phyloP scores from a whole-genome alignment of 2,113 vertebrate genomes.

The Myrmophylax atrothorax region DNA sequence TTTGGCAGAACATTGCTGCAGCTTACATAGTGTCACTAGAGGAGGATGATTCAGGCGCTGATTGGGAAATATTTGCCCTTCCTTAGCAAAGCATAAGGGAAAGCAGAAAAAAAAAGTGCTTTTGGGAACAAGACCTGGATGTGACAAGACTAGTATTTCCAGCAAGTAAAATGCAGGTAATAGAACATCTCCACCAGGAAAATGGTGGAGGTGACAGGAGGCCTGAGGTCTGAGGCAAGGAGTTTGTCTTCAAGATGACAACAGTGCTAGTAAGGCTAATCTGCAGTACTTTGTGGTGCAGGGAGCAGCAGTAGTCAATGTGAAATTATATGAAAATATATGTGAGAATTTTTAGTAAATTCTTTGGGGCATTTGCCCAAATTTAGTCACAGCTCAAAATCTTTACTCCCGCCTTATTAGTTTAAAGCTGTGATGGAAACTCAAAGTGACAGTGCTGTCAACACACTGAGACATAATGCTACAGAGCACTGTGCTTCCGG shows the following conservation, averaged over 20 bases:
- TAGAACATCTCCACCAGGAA: not conserved
- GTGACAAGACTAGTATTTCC: not conserved
- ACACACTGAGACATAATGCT: not conserved
- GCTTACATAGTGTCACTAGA: not conserved
- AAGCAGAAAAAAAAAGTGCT: not conserved
- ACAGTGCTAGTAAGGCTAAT: not conserved
- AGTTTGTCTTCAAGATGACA: not conserved
- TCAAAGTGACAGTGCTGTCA: not conserved
- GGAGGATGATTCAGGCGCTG: not conserved
- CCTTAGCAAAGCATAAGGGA: not conserved
- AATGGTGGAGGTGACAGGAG: not conserved
- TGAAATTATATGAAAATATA: slow-evolving; percentile 10
- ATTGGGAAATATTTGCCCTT: not conserved
- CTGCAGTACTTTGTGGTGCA: not conserved
- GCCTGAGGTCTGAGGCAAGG: not conserved
- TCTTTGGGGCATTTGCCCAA: slow-evolving; percentile 9
- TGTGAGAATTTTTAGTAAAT: not conserved
- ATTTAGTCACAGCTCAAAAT: slow-evolving; percentile 26
- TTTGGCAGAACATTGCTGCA: not conserved
- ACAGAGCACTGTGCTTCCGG: not conserved
- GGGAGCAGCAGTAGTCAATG: not conserved
- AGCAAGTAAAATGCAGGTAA: not conserved
- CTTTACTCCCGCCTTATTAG: not conserved
- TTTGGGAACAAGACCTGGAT: not conserved
- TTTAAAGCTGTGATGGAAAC: slow-evolving; percentile 47